Evolutionary conservation across 30 jellyfish, hydroid and myxozoan species (phyloP).

Genomic region (Pelagia noctiluca): DNA sequence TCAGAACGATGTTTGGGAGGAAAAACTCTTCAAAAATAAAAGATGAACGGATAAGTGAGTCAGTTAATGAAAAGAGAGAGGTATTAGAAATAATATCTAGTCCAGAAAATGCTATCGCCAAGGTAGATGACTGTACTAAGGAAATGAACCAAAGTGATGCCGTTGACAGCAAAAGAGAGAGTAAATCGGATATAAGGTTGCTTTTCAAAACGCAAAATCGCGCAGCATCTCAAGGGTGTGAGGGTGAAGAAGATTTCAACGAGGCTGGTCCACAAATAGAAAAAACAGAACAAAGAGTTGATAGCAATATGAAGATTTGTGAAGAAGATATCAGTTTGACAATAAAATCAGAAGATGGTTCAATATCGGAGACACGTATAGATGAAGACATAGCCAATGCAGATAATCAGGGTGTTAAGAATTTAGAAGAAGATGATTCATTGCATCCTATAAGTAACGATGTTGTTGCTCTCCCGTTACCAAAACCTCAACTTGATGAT

Average conservation of each 20-base stretch:
- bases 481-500: not conserved
- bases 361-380: not conserved
- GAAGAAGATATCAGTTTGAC: no score
- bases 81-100: not conserved
- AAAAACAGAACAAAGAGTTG: no score
- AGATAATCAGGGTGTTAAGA: not conserved
- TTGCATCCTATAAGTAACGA: not conserved
- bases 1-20: conserved; percentile 26
- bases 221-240: no score
- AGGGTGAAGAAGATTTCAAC: no score
- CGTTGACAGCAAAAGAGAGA: not conserved
- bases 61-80: not conserved
- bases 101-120: not conserved
- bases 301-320: no score
- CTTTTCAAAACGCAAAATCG: no score
- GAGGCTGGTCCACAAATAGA: no score
- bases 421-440: not conserved
- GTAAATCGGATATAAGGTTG: not conserved
- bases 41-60: no score
- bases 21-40: not conserved
- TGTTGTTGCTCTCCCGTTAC: not conserved
- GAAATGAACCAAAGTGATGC: no score
- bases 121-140: no score
- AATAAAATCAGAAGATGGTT: no score
- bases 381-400: conserved; percentile 1